phyloP scores from a whole-genome alignment of 2,113 vertebrate genomes.

The Lampris megalopsis region DNA sequence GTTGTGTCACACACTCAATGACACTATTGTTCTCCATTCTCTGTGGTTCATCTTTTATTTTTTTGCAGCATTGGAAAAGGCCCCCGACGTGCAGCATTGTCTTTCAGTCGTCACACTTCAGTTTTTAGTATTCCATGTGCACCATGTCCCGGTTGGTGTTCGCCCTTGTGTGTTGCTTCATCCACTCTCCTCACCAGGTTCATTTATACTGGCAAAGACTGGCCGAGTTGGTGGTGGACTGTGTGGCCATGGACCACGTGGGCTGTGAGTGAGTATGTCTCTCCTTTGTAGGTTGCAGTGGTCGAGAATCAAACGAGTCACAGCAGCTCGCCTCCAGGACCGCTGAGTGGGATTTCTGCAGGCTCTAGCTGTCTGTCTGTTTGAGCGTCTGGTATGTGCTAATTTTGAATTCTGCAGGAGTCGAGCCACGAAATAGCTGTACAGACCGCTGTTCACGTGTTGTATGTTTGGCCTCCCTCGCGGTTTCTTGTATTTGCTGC shows the following conservation, averaged over 20 bases:
- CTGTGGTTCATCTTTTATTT: too few relatives aligned
- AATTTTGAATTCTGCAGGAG: background rate
- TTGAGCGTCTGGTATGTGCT: background rate
- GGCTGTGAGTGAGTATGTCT: constrained; percentile 15
- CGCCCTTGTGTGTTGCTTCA: background rate
- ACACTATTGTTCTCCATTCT: too few relatives aligned
- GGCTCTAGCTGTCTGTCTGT: constrained; percentile 9
- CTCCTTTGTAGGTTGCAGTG: constrained; percentile 13
- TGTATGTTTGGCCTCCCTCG: too few relatives aligned
- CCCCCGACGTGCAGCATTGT: background rate
- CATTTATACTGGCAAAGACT: background rate
- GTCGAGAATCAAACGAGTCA: constrained; percentile 9
- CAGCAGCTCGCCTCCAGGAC: constrained; percentile 12
- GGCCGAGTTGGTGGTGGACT: constrained; percentile 16
- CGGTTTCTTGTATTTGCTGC: too few relatives aligned
- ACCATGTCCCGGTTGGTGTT: too few relatives aligned
- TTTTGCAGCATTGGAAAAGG: background rate
- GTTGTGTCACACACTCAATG: too few relatives aligned
- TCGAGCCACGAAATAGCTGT: background rate
- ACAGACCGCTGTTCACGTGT: too few relatives aligned
- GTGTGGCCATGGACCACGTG: constrained; percentile 12
- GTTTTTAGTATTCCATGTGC: too few relatives aligned
- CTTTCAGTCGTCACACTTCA: background rate
- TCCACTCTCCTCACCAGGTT: background rate
- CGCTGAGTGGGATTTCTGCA: constrained; percentile 10